These are phyloP conservation scores for Onychostoma macrolepis DNA, from an alignment of 2,113 vertebrate species.

Conservation along the genomic window DNA sequence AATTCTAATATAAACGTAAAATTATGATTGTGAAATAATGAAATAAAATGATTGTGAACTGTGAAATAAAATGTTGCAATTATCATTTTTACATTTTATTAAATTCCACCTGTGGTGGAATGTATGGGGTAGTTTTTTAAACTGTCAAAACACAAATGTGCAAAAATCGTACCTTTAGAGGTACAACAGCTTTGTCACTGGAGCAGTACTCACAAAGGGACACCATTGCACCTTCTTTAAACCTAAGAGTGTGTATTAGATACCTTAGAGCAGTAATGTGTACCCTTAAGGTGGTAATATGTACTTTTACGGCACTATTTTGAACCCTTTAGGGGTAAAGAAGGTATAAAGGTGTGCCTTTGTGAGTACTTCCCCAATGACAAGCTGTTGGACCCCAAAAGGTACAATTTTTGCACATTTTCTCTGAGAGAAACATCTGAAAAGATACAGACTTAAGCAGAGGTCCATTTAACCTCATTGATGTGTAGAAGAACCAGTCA, in stretches of 20 bases:
- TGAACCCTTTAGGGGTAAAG: background rate
- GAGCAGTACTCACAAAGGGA: too few species aligned
- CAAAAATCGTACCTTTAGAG: background rate
- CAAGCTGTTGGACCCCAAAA: background rate
- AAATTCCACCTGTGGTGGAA: background rate
- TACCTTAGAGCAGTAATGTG: too few species aligned
- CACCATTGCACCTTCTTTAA: background rate
- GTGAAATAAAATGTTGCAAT: too few species aligned
- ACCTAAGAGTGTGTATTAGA: background rate
- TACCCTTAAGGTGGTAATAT: background rate
- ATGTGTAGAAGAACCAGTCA: background rate
- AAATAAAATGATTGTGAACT: too few species aligned
- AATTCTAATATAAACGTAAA: too few species aligned
- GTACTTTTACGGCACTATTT: too few species aligned
- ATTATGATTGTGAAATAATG: too few species aligned
- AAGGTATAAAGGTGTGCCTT: background rate
- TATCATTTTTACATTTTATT: background rate
- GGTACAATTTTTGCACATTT: background rate
- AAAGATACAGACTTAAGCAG: background rate
- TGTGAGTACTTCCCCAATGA: background rate
- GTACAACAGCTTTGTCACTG: background rate
- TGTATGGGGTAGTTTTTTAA: background rate
- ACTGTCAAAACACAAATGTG: background rate
- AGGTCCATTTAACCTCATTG: background rate
- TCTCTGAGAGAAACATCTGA: background rate